phyloP scores from a whole-genome alignment of 2,113 vertebrate genomes.

The Merops nubicus region DNA sequence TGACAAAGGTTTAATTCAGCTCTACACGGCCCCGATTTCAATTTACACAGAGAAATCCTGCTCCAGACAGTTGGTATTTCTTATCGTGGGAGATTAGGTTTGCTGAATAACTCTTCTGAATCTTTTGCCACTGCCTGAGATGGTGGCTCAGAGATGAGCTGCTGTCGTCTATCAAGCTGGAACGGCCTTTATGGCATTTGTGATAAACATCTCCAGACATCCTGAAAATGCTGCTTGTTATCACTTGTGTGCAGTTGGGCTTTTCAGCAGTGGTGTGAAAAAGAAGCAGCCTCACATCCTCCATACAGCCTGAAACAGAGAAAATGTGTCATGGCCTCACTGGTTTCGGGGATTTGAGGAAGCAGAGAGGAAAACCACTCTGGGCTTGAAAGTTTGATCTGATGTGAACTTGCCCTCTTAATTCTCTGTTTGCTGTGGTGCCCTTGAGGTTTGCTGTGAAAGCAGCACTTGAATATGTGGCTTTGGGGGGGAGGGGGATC shows the following conservation, averaged over 20 bases:
- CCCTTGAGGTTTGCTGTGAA: background rate
- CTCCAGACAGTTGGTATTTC: background rate
- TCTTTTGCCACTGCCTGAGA: background rate
- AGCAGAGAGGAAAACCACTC: background rate
- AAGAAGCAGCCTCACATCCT: background rate
- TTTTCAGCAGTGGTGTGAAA: background rate
- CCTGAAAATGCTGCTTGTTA: background rate
- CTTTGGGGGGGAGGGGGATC: background rate
- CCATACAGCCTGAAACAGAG: background rate
- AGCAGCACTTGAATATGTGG: background rate
- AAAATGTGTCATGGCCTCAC: background rate
- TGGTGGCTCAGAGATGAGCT: background rate
- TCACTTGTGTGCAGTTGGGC: background rate
- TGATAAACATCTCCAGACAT: background rate
- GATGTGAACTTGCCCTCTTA: background rate
- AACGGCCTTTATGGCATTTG: rapidly evolving
- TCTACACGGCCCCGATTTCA: background rate
- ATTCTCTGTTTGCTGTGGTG: background rate
- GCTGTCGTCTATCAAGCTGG: background rate
- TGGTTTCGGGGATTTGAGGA: background rate
- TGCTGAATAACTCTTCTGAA: background rate
- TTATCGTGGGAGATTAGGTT: background rate
- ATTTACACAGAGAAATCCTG: conserved; percentile 1
- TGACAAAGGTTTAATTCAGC: conserved; percentile 20
- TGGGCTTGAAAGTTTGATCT: background rate